A percentile compares a stretch with the other conserved stretches of the same genome.
Conservation (phyloP, 2,797 vertebrate species). For the Chelonia mydas region DNA sequence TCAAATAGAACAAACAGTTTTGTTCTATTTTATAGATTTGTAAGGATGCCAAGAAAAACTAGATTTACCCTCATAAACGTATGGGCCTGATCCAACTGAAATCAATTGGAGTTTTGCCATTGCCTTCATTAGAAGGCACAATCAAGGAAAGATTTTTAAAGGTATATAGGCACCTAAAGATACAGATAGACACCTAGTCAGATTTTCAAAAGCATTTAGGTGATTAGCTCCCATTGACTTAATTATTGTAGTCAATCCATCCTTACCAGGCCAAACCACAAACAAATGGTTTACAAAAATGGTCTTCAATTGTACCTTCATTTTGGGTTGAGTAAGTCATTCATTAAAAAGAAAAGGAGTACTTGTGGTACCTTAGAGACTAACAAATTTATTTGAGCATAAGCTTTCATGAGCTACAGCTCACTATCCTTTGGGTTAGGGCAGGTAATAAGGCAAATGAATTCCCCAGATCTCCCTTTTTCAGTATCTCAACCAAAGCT, state of each 20-base stretch:
- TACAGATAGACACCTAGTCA: not conserved
- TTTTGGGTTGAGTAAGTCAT: not conserved
- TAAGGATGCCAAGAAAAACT: fast-evolving
- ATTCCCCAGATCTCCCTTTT: no score
- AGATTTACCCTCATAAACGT: not conserved
- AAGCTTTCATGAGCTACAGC: no score
- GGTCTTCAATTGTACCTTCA: not conserved
- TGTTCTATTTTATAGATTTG: not conserved
- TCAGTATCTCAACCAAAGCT: no score
- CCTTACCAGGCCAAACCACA: no score
- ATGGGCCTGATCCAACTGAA: not conserved
- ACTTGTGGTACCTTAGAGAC: no score
- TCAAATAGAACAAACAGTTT: not conserved
- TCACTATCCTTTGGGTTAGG: not conserved
- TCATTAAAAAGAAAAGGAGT: not conserved
- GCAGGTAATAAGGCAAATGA: no score
- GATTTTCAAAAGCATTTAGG: no score
- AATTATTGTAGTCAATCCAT: no score
- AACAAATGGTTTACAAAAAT: no score
- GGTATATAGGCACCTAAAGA: not conserved
- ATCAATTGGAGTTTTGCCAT: fast-evolving
- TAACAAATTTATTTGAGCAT: no score
- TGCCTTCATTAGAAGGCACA: not conserved
- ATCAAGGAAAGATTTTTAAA: not conserved
- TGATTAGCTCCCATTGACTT: no score